Percentiles rank a stretch among this genome's conserved stretches.
These are phyloP conservation scores for Hylyphantes graminicola DNA, from an alignment of 1,140 invertebrate genomes.

Conservation along the genomic window DNA sequence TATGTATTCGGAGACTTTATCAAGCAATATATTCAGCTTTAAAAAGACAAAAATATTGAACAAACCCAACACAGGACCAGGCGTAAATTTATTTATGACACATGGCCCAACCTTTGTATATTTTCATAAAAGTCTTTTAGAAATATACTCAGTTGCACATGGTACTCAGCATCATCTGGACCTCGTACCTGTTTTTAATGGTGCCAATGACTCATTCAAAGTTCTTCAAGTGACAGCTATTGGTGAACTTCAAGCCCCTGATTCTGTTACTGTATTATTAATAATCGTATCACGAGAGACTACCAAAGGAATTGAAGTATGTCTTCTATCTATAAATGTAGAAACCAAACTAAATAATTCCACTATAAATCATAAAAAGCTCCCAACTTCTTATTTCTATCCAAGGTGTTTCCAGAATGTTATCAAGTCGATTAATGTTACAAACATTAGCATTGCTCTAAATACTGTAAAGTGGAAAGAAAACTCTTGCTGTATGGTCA, in stretches of 20 bases:
- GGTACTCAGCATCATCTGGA: neutral
- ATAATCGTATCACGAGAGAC: neutral
- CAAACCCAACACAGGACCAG: neutral
- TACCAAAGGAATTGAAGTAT: neutral
- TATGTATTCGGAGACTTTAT: neutral
- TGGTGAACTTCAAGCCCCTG: neutral
- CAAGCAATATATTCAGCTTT: neutral
- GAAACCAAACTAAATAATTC: neutral
- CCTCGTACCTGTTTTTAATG: neutral
- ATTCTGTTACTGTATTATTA: neutral
- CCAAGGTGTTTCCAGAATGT: neutral
- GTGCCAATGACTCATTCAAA: neutral
- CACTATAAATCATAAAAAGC: neutral
- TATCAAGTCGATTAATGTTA: neutral
- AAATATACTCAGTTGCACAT: neutral
- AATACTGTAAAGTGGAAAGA: neutral
- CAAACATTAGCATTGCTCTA: neutral
- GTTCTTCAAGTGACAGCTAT: conserved; percentile 7
- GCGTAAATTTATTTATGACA: conserved; percentile 19
- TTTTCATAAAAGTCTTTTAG: neutral
- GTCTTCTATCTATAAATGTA: neutral
- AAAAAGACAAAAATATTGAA: neutral
- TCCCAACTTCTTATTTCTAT: neutral
- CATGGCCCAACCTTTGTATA: conserved; percentile 4
- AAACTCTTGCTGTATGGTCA: neutral